Evolutionary conservation across 2,113 vertebrate genomes (phyloP), one percentile per base, ranked within the genome.

Genomic region (Chitala chitala): DNA sequence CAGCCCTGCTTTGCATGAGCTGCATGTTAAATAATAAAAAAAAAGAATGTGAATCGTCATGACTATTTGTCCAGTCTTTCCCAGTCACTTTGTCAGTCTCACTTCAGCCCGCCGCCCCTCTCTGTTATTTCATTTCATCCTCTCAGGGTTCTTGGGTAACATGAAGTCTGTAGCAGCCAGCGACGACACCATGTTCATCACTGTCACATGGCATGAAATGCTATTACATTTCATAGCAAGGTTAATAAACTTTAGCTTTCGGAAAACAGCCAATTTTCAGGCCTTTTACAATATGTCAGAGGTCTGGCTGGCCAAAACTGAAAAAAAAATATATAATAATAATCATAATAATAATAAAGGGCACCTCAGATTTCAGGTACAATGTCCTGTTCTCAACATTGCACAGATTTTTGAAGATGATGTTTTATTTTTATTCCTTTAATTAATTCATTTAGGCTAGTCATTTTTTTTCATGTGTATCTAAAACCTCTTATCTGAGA

Each of bases 401-500:
- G n/a, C 59, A 63, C 31, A 33, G 31, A 29, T 0, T 73, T 33
- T 74, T 10, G 55, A 36, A 63, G 24, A 65, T 65, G 72, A 53
- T 33, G 17, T 8, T 76, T 77, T 77, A 76, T 80, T 84, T 77
- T 80, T 17, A 63, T 63, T 63, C n/a, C n/a, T n/a, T n/a, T n/a
- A n/a, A n/a, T 38, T 38, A 63, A 20, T 63, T 10, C 38, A 38
- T 63, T 63, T 36, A 63, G 59, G 59, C 17, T 63, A 63, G 33
- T 63, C 38, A 63, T 63, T 63, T 12, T 46, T 5, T 46, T 5
- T 46, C 5, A 33, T 63, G 83, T 83, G 86, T 89, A 84, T 88
- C 89, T 89, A 89, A 89, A 85, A 89, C 64, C 86, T 78, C 85
- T 87, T 89, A 90, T 90, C 89, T 86, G 84, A 82, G 81, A 87